Base-by-base conservation (phyloP, 2,888 invertebrate species). In the Melanostoma mellinum region DNA sequence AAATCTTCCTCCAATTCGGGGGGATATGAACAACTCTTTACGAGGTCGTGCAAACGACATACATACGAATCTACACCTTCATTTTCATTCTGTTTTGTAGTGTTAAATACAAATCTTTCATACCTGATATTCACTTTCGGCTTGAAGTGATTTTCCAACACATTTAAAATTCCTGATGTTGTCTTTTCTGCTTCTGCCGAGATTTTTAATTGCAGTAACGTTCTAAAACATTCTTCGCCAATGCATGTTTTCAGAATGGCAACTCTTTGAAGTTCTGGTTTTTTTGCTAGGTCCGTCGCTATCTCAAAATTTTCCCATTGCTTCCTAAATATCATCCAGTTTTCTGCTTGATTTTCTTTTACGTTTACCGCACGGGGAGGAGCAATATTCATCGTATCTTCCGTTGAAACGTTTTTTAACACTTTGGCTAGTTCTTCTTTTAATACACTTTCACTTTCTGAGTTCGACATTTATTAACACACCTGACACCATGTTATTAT, bases 291-390 rank as follows among this genome's bases (percentile, higher is more conserved):
- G 20, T 48, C 61, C 3, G 52, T 50, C 4, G 65, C 65, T 20
- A 52, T 40, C n/a, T 65, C 44, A 33, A 44, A 60, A 60, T 60
- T 3, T 44, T 33, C 50, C 32, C 52, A 50, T 33, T 65, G 63
- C 30, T 40, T 10, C 46, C 65, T 32, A 65, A 52, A 40, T 36
- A 38, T n/a, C n/a, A n/a, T n/a, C n/a, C n/a, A n/a, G n/a, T n/a
- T n/a, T n/a, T n/a, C n/a, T n/a, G n/a, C n/a, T n/a, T n/a, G n/a
- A n/a, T n/a, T n/a, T n/a, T n/a, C n/a, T n/a, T n/a, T n/a, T n/a
- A n/a, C n/a, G n/a, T n/a, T n/a, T n/a, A n/a, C n/a, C n/a, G n/a
- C n/a, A n/a, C n/a, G n/a, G n/a, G n/a, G n/a, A n/a, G n/a, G n/a
- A n/a, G n/a, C n/a, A n/a, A n/a, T n/a, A n/a, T n/a, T n/a, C n/a